Conservation (phyloP, 2,113 vertebrate species). For the Tor tambroides region DNA sequence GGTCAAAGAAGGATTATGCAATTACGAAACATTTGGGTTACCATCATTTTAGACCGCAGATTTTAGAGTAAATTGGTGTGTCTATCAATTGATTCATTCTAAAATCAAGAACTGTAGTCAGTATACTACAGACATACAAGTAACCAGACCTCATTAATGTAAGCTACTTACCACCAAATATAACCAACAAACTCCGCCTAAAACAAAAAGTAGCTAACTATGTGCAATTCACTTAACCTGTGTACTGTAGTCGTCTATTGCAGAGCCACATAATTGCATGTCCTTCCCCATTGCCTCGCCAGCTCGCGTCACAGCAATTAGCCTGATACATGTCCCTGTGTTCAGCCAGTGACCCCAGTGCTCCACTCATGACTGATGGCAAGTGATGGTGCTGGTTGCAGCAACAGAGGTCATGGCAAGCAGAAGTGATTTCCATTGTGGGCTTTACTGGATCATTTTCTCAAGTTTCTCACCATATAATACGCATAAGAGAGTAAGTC, state of each 20-base stretch:
- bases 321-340: conserved; percentile 16
- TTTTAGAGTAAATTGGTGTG: neutral
- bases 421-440: neutral
- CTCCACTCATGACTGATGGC: conserved; percentile 3
- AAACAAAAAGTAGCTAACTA: neutral
- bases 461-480: neutral
- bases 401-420: neutral
- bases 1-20: neutral
- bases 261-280: neutral
- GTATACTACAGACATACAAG: neutral
- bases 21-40: neutral
- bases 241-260: neutral
- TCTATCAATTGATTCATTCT: neutral
- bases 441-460: conserved; percentile 40
- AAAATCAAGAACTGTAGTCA: neutral
- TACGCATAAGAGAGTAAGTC: neutral
- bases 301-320: conserved; percentile 24
- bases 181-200: neutral
- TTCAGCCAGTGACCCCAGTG: conserved; percentile 9
- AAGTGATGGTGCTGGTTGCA: conserved; percentile 10
- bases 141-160: neutral
- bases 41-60: neutral
- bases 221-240: neutral
- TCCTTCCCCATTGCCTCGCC: neutral
- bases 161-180: neutral